Base-by-base conservation (phyloP, 2,113 vertebrate species). In the Hymenochirus boettgeri region DNA sequence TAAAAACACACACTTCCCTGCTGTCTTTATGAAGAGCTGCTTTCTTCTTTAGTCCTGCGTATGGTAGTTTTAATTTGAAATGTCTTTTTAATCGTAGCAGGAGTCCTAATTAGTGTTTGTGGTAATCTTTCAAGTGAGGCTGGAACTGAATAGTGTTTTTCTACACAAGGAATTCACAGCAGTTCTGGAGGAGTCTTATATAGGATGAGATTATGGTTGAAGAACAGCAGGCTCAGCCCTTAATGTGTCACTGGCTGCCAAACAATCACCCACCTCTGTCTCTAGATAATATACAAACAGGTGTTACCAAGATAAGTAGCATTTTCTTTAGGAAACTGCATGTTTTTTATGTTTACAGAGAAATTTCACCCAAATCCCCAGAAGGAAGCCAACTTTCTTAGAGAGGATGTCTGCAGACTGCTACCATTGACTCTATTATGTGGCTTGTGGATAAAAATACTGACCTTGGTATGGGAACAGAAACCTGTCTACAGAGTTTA, bases 81-180 rank as follows among this genome's bases (percentile, higher is more conserved):
- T 86, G 83, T 83, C 83, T 84, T 85, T 88, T 84, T 88, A 88
- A 89, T 88, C 86, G 79, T 86, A 88, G 85, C 83, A 0, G 86
- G 86, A 84, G 80, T 80, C 80, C 83, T 84, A 86, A 88, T 89
- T 89, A 89, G 82, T 65, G 13, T 76, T 73, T 81, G 37, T 80
- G 83, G 76, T 82, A 85, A 85, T 85, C 82, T 71, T 75, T 84
- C 82, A 76, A 80, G 76, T 67, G 71, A 76, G 81, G 70, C 73
- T 50, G 74, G 79, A 81, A 80, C 57, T 79, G 62, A 27, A 2
- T 1, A 55, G 73, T 72, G 65, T 57, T 37, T 37, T 73, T 72
- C 53, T 78, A 72, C 71, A 42, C 8, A 67, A 75, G 70, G 61
- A 71, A 72, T 62, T 71, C 70, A 22, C 9, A 13, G 10, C 33